Conservation (phyloP, 2,888 invertebrate species). For the Atethmia centrago region DNA sequence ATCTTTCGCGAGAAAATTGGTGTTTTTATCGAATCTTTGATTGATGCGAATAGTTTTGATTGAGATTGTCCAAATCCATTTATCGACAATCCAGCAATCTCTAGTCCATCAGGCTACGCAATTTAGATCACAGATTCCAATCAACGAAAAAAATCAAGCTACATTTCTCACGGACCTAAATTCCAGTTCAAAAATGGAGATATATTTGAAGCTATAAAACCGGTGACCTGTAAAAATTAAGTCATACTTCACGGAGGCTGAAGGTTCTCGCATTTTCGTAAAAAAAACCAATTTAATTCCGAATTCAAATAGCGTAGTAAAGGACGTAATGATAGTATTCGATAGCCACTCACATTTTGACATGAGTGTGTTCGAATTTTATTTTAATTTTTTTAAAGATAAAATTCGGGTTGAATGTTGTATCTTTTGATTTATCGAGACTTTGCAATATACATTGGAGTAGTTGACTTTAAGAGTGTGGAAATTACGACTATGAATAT, state of each 20-base stretch:
- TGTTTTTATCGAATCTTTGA: neutral
- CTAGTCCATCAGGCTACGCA: conserved; percentile 28
- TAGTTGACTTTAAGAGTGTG: conserved; percentile 29
- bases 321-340: conserved; percentile 28
- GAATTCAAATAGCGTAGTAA: conserved; percentile 38
- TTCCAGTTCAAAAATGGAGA: conserved; percentile 33
- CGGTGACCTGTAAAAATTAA: conserved; percentile 38
- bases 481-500: conserved; percentile 24
- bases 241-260: conserved; percentile 32
- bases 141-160: conserved; percentile 46
- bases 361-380: conserved; percentile 12
- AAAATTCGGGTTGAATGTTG: conserved; percentile 30
- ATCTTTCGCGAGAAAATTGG: neutral
- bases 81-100: conserved; percentile 33
- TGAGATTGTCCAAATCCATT: conserved; percentile 17
- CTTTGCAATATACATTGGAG: conserved; percentile 18
- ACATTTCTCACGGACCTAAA: conserved; percentile 19
- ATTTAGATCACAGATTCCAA: conserved; percentile 55
- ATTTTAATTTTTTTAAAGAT: too few relatives aligned
- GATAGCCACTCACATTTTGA: conserved; percentile 20
- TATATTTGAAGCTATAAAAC: conserved; percentile 32
- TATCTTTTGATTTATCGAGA: conserved; percentile 54
- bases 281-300: conserved; percentile 22
- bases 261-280: conserved; percentile 16
- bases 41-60: conserved; percentile 16